Evolutionary conservation across 2,113 vertebrate species (phyloP).

Genomic region (Halichoeres trimaculatus): DNA sequence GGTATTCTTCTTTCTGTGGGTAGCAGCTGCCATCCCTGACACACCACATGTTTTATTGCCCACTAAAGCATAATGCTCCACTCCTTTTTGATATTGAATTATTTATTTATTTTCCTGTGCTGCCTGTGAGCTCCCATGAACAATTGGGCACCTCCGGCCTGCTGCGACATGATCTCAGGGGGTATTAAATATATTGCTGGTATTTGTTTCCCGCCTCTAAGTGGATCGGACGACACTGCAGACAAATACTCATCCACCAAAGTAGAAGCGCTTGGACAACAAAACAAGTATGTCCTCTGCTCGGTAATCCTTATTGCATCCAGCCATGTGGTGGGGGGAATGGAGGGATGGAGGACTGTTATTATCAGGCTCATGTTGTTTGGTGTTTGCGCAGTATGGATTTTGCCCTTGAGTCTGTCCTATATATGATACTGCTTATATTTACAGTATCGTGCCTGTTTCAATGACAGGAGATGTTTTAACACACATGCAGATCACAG

Average conservation of each 20-base stretch:
- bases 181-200: slow-evolving; percentile 81
- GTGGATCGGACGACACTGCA: slow-evolving; percentile 67
- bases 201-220: slow-evolving; percentile 80
- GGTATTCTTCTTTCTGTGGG: slow-evolving; percentile 65
- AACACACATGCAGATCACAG: no score
- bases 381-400: slow-evolving; percentile 46
- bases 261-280: slow-evolving; percentile 64
- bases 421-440: slow-evolving; percentile 7
- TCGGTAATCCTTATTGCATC: slow-evolving; percentile 68
- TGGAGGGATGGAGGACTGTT: slow-evolving; percentile 21
- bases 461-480: no score
- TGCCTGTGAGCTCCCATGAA: slow-evolving; percentile 69
- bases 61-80: slow-evolving; percentile 79
- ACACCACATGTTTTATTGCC: slow-evolving; percentile 78
- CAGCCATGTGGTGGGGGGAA: slow-evolving; percentile 32
- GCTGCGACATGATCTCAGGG: slow-evolving; percentile 69
- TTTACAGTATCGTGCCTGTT: neutral
- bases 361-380: slow-evolving; percentile 44
- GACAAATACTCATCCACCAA: slow-evolving; percentile 73
- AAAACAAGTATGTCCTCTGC: slow-evolving; percentile 67
- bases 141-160: slow-evolving; percentile 65
- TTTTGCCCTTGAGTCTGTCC: slow-evolving; percentile 30
- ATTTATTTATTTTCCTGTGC: slow-evolving; percentile 80
- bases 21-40: slow-evolving; percentile 64
- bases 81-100: slow-evolving; percentile 79